Percentiles rank a stretch among this genome's conserved stretches.
Evolutionary conservation across 2,888 invertebrate species (phyloP).

Genomic region (Beris chalybata): DNA sequence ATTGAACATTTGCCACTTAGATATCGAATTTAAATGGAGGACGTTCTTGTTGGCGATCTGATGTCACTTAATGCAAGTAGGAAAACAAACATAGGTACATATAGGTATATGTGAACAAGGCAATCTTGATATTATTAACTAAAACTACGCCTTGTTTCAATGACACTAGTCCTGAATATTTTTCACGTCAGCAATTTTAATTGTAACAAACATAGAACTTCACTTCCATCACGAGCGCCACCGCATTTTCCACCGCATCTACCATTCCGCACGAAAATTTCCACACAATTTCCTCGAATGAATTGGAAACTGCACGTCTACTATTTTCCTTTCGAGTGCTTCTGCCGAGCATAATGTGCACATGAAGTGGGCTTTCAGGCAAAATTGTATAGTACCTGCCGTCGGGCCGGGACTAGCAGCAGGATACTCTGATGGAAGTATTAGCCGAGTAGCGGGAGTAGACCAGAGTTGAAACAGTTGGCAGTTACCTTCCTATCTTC

Average conservation of each 20-base stretch:
- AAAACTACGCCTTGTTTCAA: no score
- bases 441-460: slow-evolving; percentile 10
- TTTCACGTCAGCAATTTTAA: no score
- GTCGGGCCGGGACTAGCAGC: slow-evolving; percentile 1
- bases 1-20: no score
- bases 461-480: slow-evolving; percentile 5
- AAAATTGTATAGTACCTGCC: slow-evolving; percentile 20
- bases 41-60: no score
- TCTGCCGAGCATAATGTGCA: slow-evolving; percentile 30
- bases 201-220: background rate
- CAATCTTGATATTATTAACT: no score
- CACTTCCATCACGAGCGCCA: background rate
- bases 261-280: slow-evolving; percentile 16
- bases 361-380: slow-evolving; percentile 32
- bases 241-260: background rate
- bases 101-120: no score
- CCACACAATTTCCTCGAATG: slow-evolving; percentile 35
- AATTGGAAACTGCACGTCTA: slow-evolving; percentile 22
- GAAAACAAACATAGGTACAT: no score
- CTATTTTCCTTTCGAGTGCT: slow-evolving; percentile 35
- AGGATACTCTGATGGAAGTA: slow-evolving; percentile 7
- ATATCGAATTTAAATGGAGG: no score
- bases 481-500: background rate
- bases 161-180: no score
- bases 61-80: no score